Conservation (phyloP, 2,888 invertebrate species). For the Trimorus sp. region DNA sequence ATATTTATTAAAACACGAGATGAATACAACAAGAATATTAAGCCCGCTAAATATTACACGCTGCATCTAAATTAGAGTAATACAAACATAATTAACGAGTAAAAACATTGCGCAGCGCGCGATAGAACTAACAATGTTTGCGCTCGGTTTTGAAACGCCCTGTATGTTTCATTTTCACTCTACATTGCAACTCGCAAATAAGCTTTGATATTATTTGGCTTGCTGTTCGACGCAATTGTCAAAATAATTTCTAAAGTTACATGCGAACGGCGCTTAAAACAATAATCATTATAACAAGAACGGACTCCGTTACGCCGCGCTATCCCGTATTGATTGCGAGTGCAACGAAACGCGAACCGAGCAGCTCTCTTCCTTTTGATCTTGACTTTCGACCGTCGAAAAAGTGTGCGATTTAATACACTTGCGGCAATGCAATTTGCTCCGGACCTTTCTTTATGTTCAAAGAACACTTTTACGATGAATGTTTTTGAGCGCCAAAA, state of each 20-base stretch:
- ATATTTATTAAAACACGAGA: constrained; percentile 8
- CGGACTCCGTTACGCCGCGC: no score
- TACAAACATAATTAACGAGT: not conserved
- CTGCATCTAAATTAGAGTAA: constrained; percentile 12
- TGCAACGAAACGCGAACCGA: no score
- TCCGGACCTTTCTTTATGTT: no score
- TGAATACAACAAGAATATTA: constrained; percentile 16
- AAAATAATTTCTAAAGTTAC: constrained; percentile 11
- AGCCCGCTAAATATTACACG: constrained; percentile 15
- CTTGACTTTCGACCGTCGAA: no score
- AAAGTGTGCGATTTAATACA: no score
- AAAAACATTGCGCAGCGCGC: not conserved
- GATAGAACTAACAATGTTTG: constrained; percentile 11
- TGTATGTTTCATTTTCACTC: constrained; percentile 13
- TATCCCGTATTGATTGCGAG: no score
- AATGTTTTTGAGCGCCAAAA: no score
- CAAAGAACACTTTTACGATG: no score
- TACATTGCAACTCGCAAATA: constrained; percentile 12
- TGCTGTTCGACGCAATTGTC: constrained; percentile 5
- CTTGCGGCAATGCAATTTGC: no score
- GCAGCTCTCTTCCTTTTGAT: no score
- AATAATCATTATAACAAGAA: constrained; percentile 4
- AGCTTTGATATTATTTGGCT: constrained; percentile 19
- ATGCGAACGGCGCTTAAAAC: constrained; percentile 4
- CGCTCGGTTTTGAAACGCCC: constrained; percentile 8